phyloP scores from a whole-genome alignment of 1,140 invertebrate species.

The Tribolium madens region DNA sequence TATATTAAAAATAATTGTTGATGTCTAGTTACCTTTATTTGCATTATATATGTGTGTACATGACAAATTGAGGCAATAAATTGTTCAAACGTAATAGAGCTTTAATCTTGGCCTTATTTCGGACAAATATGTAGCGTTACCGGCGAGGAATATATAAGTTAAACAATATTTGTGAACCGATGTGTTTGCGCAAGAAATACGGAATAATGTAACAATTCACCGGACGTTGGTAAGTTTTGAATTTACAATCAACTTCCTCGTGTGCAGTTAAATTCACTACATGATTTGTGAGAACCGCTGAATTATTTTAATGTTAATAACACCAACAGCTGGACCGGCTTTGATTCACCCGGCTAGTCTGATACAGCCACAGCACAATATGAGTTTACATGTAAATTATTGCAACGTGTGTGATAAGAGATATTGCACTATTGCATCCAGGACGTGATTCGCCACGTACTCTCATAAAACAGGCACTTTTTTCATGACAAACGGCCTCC shows the following conservation, averaged over 20 bases:
- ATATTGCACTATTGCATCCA: conserved; percentile 29
- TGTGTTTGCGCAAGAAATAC: conserved; percentile 37
- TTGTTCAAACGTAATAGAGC: conserved; percentile 25
- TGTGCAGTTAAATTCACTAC: conserved; percentile 5
- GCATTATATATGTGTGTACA: not conserved
- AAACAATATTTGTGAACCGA: conserved; percentile 34
- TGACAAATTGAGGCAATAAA: conserved; percentile 19
- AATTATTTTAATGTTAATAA: conserved; percentile 39
- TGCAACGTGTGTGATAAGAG: conserved; percentile 33
- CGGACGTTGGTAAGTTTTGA: conserved; percentile 33
- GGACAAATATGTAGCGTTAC: conserved; percentile 26
- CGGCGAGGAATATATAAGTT: conserved; percentile 2
- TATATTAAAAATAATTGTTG: not conserved
- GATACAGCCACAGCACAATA: conserved; percentile 19
- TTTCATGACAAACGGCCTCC: conserved; percentile 9
- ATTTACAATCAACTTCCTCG: conserved; percentile 35
- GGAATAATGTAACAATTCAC: conserved; percentile 36
- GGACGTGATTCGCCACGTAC: conserved; percentile 25
- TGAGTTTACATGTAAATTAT: conserved; percentile 35
- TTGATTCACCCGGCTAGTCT: conserved; percentile 1
- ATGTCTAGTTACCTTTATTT: not conserved
- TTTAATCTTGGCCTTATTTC: conserved; percentile 27
- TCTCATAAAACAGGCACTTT: conserved; percentile 27
- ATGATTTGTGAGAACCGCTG: conserved; percentile 33
- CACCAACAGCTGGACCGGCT: conserved; percentile 22